Conservation (phyloP, 2,113 vertebrate species). For the Fukomys damarensis region DNA sequence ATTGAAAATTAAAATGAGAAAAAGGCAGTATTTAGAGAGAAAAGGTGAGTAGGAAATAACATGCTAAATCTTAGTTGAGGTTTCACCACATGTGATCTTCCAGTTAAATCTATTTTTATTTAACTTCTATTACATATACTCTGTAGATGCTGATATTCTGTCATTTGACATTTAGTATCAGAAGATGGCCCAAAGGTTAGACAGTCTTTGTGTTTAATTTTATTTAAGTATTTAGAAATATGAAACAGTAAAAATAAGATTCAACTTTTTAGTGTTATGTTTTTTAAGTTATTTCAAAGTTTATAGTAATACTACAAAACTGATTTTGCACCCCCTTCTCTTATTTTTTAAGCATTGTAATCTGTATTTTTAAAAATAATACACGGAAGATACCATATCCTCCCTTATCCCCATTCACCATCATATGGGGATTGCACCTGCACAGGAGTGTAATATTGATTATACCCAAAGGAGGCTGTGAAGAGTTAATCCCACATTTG, state of each 20-base stretch:
- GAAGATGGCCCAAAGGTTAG: background rate
- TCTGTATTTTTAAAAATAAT: background rate
- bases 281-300: conserved; percentile 8
- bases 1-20: conserved; percentile 36
- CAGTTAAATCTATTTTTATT: conserved; percentile 19
- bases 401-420: background rate
- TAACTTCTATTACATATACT: background rate
- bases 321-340: background rate
- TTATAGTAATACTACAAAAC: background rate
- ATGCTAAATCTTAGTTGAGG: background rate
- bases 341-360: conserved; percentile 38
- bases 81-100: conserved; percentile 1
- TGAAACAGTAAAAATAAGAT: background rate
- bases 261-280: background rate
- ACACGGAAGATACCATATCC: background rate
- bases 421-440: no score
- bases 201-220: background rate
- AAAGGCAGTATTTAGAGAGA: background rate
- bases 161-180: conserved; percentile 29
- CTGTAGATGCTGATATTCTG: background rate
- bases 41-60: background rate
- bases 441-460: no score
- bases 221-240: conserved; percentile 44
- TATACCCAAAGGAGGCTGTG: no score
- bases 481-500: no score